A percentile compares a stretch with the other conserved stretches of the same genome.
Conservation (phyloP, 2,113 vertebrate species). For the Calyptommatus sinebrachiatus region DNA sequence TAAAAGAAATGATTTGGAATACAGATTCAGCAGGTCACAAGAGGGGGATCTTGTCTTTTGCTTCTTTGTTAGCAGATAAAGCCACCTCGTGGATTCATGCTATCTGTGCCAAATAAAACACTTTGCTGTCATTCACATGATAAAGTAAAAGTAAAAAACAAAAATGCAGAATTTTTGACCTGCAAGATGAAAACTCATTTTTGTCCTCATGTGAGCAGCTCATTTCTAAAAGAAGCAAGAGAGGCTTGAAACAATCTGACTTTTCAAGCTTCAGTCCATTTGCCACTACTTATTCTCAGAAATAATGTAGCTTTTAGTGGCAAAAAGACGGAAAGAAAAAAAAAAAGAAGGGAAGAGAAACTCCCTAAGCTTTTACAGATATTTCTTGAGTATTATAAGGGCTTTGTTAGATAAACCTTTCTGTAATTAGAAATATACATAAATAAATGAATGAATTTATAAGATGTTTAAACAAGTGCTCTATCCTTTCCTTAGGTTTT, state of each 20-base stretch:
- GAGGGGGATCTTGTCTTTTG: conserved; percentile 35
- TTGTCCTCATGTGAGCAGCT: conserved; percentile 26
- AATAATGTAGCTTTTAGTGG: conserved; percentile 26
- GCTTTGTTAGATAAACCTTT: no score
- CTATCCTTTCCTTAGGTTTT: no score
- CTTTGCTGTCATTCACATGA: conserved; percentile 17
- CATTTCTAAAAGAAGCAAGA: conserved; percentile 39
- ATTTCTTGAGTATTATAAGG: no score
- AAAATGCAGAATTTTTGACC: conserved; percentile 23
- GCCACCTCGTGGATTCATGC: conserved; percentile 27
- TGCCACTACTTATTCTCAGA: conserved; percentile 28
- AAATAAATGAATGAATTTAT: no score
- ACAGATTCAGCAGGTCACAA: conserved; percentile 16
- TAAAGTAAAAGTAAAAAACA: conserved; percentile 56
- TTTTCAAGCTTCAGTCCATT: neutral
- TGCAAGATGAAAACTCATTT: conserved; percentile 41
- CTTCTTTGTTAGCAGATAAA: neutral
- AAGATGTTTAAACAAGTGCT: no score
- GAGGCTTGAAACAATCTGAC: conserved; percentile 25
- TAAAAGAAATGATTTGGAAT: neutral
- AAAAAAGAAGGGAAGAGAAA: conserved; percentile 4
- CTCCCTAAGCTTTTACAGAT: neutral
- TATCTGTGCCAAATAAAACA: conserved; percentile 39
- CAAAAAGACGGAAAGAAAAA: conserved; percentile 12
- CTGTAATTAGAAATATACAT: no score